Evolutionary conservation across 1,140 invertebrate genomes (phyloP).

Genomic region (Idris sp.): DNA sequence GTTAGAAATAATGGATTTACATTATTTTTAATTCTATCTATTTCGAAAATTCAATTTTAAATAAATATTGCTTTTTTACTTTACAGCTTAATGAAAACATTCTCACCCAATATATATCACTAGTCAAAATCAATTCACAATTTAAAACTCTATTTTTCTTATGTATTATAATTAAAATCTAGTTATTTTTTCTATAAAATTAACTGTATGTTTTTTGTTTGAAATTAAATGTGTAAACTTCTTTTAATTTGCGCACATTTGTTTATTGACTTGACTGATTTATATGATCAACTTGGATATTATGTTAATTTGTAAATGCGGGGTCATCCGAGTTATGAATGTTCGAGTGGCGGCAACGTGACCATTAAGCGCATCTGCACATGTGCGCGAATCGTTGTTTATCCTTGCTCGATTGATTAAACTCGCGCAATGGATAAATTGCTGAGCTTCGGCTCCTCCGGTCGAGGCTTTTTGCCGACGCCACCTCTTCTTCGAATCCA

Average conservation of each 20-base stretch:
- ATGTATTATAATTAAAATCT: too few species aligned
- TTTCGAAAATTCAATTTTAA: constrained; percentile 1
- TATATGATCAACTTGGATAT: constrained; percentile 48
- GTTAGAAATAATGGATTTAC: constrained; percentile 38
- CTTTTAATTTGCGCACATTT: constrained; percentile 32
- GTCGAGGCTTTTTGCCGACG: constrained; percentile 36
- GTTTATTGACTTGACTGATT: constrained; percentile 56
- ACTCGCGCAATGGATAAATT: constrained; percentile 59
- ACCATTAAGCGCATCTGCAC: constrained; percentile 41
- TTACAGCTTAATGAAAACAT: too few species aligned
- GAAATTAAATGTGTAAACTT: constrained; percentile 4
- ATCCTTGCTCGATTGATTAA: constrained; percentile 55
- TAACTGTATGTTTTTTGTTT: too few species aligned
- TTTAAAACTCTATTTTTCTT: too few species aligned
- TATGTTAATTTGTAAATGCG: constrained; percentile 43
- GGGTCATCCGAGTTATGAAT: constrained; percentile 48
- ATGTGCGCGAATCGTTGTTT: constrained; percentile 10
- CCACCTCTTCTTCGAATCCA: constrained; percentile 34
- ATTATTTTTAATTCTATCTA: constrained; percentile 18
- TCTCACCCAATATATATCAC: too few species aligned
- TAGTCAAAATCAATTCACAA: too few species aligned
- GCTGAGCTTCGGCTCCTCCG: constrained; percentile 35
- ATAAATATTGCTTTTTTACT: neutral
- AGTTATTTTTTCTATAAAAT: too few species aligned
- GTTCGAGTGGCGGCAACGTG: constrained; percentile 44